Percentiles rank a stretch among this genome's conserved stretches.
Conservation (phyloP, 1,140 invertebrate species). For the Zophobas atratus region DNA sequence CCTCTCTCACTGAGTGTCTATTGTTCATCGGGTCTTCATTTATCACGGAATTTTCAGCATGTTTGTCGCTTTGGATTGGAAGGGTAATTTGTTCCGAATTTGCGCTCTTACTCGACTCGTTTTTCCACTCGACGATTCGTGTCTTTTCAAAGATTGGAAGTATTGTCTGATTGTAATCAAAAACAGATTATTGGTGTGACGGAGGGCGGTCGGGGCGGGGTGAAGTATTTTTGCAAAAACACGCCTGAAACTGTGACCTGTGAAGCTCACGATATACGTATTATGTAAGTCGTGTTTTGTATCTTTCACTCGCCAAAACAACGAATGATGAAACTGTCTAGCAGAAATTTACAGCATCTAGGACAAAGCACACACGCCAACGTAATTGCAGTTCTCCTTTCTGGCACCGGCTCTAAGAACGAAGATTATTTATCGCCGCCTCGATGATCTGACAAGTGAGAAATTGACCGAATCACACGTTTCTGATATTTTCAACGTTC, state of each 20-base stretch:
- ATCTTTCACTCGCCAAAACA: too few relatives aligned
- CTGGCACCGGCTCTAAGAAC: slow-evolving; percentile 50
- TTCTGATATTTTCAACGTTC: slow-evolving; percentile 51
- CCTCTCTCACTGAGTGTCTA: not conserved
- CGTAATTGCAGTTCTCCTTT: slow-evolving; percentile 46
- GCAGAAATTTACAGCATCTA: not conserved
- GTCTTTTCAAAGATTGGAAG: too few relatives aligned
- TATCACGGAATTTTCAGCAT: slow-evolving; percentile 27
- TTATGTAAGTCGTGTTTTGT: too few relatives aligned
- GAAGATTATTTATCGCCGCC: slow-evolving; percentile 55
- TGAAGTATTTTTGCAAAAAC: too few relatives aligned
- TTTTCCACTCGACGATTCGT: not conserved
- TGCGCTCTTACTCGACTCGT: slow-evolving; percentile 25
- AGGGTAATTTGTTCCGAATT: slow-evolving; percentile 44
- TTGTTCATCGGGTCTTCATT: not conserved
- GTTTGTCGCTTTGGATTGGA: slow-evolving; percentile 43
- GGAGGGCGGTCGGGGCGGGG: too few relatives aligned
- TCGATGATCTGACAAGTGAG: slow-evolving; percentile 40
- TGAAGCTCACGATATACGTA: too few relatives aligned
- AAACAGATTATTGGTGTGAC: too few relatives aligned
- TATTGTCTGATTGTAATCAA: too few relatives aligned
- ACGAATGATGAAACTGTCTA: too few relatives aligned
- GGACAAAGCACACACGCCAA: not conserved
- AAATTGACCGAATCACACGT: slow-evolving; percentile 50
- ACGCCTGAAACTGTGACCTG: too few relatives aligned